Evolutionary conservation across 2,888 invertebrate genomes (phyloP).

Genomic region (Tridacna gigas): DNA sequence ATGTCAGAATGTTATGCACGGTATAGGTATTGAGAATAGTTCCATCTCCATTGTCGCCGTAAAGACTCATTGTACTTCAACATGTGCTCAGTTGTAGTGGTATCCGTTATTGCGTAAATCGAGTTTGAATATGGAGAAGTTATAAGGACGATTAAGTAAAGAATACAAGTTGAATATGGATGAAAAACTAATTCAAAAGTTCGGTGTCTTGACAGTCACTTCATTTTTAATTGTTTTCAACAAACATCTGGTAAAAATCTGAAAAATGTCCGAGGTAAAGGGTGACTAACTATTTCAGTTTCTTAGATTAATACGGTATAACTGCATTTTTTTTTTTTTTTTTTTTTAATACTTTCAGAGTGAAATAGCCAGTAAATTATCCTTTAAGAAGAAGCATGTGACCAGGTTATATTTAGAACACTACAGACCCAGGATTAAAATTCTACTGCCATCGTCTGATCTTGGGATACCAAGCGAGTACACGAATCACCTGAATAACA

Average conservation of each 20-base stretch:
- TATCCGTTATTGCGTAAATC: too few species aligned
- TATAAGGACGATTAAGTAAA: too few species aligned
- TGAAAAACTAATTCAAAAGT: neutral
- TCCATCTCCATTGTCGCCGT: too few species aligned
- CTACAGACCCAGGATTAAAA: slow-evolving; percentile 67
- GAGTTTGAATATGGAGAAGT: too few species aligned
- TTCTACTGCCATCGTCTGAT: slow-evolving; percentile 47
- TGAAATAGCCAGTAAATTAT: slow-evolving; percentile 69
- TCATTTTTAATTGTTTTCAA: neutral
- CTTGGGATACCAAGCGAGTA: slow-evolving; percentile 47
- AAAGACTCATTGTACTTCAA: too few species aligned
- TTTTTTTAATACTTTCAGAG: slow-evolving; percentile 66
- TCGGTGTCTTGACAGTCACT: neutral
- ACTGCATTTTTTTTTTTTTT: neutral
- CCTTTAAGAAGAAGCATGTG: slow-evolving; percentile 67
- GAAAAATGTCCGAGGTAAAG: too few species aligned
- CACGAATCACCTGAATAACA: slow-evolving; percentile 55
- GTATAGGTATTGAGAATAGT: too few species aligned
- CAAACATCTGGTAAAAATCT: neutral
- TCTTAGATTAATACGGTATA: too few species aligned
- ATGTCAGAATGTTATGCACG: too few species aligned
- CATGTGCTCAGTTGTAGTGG: too few species aligned
- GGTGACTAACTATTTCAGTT: too few species aligned
- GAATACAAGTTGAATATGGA: too few species aligned
- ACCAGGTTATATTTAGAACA: slow-evolving; percentile 67